Conservation (phyloP, 2,888 invertebrate genomes). For the Stenodema calcarata region DNA sequence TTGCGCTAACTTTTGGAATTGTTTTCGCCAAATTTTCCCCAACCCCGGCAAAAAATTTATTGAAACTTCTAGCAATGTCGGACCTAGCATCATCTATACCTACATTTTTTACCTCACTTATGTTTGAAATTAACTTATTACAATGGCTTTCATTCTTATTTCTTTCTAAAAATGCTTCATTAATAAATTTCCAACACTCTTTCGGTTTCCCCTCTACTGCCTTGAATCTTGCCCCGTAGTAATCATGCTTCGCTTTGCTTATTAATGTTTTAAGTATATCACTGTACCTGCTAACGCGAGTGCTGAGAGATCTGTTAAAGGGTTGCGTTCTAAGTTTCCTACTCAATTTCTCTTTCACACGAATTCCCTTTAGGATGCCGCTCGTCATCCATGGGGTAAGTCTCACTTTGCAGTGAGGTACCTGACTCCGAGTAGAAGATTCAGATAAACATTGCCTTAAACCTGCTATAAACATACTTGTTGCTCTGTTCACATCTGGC, state of each 20-base stretch:
- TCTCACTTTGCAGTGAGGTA: background rate
- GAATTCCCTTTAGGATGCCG: background rate
- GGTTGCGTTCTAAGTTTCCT: background rate
- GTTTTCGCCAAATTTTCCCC: background rate
- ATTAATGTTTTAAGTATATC: background rate
- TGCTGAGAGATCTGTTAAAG: background rate
- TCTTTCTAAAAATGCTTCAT: background rate
- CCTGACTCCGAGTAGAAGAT: background rate
- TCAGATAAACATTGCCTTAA: background rate
- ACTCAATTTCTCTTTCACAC: background rate
- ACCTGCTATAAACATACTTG: background rate
- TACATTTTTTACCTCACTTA: background rate
- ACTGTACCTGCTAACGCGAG: background rate
- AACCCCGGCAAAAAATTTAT: background rate
- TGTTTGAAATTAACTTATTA: background rate
- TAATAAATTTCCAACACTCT: slow-evolving; percentile 1
- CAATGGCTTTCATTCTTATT: background rate
- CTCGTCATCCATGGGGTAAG: slow-evolving; percentile 10
- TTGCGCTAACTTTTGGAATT: background rate
- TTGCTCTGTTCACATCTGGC: background rate
- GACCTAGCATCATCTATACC: background rate
- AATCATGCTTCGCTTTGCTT: background rate
- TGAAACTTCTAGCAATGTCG: background rate
- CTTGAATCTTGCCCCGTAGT: background rate
- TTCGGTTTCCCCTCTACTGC: background rate